These are phyloP conservation scores for Microtus richardsoni DNA, from an alignment of 2,113 vertebrate genomes.

Conservation along the genomic window DNA sequence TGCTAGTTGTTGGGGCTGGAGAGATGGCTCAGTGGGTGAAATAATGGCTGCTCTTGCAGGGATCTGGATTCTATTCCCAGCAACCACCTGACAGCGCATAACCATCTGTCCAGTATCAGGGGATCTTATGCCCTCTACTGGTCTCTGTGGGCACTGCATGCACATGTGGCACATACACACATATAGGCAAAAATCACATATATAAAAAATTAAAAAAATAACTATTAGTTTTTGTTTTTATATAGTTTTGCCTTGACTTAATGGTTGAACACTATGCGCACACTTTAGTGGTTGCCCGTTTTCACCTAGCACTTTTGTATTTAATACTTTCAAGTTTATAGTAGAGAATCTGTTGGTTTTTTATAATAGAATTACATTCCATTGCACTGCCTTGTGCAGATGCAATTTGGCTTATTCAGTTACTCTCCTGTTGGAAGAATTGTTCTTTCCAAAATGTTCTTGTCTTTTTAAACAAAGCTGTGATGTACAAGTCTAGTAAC, in stretches of 20 bases:
- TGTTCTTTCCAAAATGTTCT: neutral
- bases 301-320: neutral
- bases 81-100: neutral
- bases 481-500: neutral
- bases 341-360: neutral
- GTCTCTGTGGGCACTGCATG: neutral
- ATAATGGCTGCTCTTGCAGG: neutral
- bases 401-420: neutral
- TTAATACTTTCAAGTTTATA: neutral
- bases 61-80: neutral
- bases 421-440: neutral
- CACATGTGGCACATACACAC: neutral
- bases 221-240: neutral
- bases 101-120: neutral
- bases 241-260: neutral
- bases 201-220: neutral
- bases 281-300: neutral
- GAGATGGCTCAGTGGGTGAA: neutral
- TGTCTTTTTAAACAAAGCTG: conserved; percentile 20
- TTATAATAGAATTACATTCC: neutral
- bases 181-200: neutral
- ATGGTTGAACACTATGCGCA: neutral
- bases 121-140: neutral
- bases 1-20: neutral
- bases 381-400: neutral